Conservation (phyloP, 2,888 invertebrate species). For the Drosophila meridiana region DNA sequence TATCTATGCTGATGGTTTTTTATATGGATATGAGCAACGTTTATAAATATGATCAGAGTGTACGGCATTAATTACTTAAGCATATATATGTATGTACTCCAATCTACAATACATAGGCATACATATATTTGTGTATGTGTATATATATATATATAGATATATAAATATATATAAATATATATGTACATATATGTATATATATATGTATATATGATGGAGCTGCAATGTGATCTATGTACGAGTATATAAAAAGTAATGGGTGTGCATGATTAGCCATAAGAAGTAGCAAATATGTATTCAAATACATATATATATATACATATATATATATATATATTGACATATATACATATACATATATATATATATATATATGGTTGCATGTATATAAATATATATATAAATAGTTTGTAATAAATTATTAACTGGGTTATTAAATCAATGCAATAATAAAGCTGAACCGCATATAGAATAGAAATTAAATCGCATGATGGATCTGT, state of each 20-base stretch:
- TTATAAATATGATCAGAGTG: constrained; percentile 13
- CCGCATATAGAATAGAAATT: constrained; percentile 86
- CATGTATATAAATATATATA: constrained; percentile 28
- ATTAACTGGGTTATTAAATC: constrained; percentile 74
- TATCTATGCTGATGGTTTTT: background rate
- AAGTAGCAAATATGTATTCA: constrained; percentile 54
- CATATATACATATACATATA: constrained; percentile 32
- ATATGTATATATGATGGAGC: constrained; percentile 3
- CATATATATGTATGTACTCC: constrained; percentile 20
- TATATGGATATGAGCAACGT: constrained; percentile 1
- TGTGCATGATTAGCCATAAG: constrained; percentile 54
- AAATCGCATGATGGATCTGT: constrained; percentile 81
- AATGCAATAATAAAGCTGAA: constrained; percentile 85
- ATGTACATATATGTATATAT: constrained; percentile 16
- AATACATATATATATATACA: constrained; percentile 28
- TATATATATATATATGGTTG: constrained; percentile 19
- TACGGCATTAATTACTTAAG: constrained; percentile 16
- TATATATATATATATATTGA: constrained; percentile 32
- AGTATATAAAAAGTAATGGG: constrained; percentile 1
- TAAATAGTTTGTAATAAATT: constrained; percentile 69
- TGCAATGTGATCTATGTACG: background rate
- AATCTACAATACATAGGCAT: constrained; percentile 16
- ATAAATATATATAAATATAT: constrained; percentile 10
- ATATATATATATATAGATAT: constrained; percentile 20
- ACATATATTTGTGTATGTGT: constrained; percentile 20